Evolutionary conservation across 2,888 invertebrate genomes (phyloP), one percentile per base, ranked within the genome.

Genomic region (Deilephila porcellus): DNA sequence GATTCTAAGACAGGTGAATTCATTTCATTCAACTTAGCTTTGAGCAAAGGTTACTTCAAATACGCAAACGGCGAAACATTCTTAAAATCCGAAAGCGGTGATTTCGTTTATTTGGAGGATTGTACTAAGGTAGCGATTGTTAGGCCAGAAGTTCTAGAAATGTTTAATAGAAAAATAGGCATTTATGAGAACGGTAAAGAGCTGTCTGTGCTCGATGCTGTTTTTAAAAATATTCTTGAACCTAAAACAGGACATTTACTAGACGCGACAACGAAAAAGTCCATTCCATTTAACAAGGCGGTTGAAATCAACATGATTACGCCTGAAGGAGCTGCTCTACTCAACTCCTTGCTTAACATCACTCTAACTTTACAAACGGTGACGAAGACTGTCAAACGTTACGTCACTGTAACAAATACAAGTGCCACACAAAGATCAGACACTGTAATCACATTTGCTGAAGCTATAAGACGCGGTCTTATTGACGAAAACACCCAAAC

Each of bases 341-440:
- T 98, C 76, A 97, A 97, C 90, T 98, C 98, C 83, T 94, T 99
- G 73, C 92, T 98, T 73, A 98, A 98, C 87, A 97, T 99, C 72
- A 97, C 98, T 14, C 96, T 98, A 60, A 98, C 98, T 3, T 97
- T 98, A 25, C 97, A 98, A 87, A 98, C 98, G 8, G 97, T 98
- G 52, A 98, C 98, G 6, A 97, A 97, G 88, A 97, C 98, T 71
- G 97, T 98, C 56, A 97, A 97, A 87, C 95, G 97, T 32, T 97
- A 98, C 85, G 97, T 98, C 3, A 97, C 97, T 0, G 96, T 97
- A 32, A 96, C 97, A 20, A 96, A 96, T 76, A 96, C 96, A 7
- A 96, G 96, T 70, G 88, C 93, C 37, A 92, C 95, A 19, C 95
- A 96, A 80, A 95, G 95, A 81, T 92, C 95, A 71, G 95, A 95